A percentile compares a stretch with the other conserved stretches of the same genome.
phyloP scores from a whole-genome alignment of 1,140 invertebrate genomes.

The Triops longicaudatus region DNA sequence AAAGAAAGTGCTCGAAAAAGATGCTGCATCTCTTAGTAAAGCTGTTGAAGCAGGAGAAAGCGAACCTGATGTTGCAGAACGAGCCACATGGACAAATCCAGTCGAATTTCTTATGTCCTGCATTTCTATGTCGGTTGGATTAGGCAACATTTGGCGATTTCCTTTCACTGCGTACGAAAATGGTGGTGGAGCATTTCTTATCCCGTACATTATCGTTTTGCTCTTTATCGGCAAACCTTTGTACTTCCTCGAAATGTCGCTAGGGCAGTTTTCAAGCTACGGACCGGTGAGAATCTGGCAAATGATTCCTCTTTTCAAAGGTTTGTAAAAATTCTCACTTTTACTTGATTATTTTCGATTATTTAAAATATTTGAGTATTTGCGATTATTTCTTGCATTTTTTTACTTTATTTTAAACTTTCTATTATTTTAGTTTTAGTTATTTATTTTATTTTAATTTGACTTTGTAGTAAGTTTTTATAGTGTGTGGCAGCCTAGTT shows the following conservation, averaged over 20 bases:
- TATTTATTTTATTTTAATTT: no score
- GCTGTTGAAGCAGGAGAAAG: background rate
- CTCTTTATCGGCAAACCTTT: conserved; percentile 59
- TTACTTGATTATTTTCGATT: no score
- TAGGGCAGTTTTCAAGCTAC: conserved; percentile 67
- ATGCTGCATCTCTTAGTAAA: background rate
- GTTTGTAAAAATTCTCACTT: no score
- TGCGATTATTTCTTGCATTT: no score
- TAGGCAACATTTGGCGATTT: conserved; percentile 34
- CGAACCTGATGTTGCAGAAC: background rate
- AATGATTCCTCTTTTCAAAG: conserved; percentile 19
- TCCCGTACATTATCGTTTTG: conserved; percentile 55
- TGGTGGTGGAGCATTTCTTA: conserved; percentile 56
- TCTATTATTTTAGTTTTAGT: no score
- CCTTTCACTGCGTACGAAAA: conserved; percentile 31
- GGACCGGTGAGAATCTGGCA: conserved; percentile 66
- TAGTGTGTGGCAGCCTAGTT: background rate
- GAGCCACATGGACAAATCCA: conserved; percentile 37
- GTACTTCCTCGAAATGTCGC: conserved; percentile 62
- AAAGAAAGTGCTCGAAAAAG: background rate
- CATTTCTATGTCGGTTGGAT: conserved; percentile 39
- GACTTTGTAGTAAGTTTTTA: background rate
- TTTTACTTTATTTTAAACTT: background rate
- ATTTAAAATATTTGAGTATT: no score
- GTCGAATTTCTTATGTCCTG: conserved; percentile 40